Base-by-base conservation (phyloP, 2,888 invertebrate genomes). In the Ormyrus thymus region DNA sequence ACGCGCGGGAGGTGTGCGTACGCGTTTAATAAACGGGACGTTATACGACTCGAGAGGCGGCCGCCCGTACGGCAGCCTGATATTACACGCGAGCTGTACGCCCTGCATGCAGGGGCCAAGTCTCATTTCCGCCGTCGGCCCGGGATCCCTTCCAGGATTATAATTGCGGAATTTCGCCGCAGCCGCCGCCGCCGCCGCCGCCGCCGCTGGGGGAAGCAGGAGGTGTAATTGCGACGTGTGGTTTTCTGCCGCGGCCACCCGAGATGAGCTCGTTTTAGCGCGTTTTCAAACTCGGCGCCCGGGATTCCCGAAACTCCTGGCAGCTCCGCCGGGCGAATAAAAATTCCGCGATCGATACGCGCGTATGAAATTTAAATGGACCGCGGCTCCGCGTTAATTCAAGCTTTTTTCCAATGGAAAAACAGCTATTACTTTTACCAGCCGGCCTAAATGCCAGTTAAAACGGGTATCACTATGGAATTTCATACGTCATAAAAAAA, bases 21-120 rank as follows among this genome's bases (percentile, higher is more conserved):
- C 43, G 61, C 64, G 43, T 72, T 68, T 78, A 78, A 77, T 72
- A 78, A 72, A 76, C 71, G 48, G 29, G 6, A 50, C 61, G 65
- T 53, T 61, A 29, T 29, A 62, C 62, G 71, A 13, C 46, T 7
- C 29, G 29, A 29, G 29, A 29, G 29, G 3, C 3, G 29, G 58
- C 29, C 7, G 15, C 56, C 10, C 8, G 2, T 29, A 29, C 29
- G 29, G 29, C 29, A 29, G 29, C 29, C 29, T 29, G 29, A 29
- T 29, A 29, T 29, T 29, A 29, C 29, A 29, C 29, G 7, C 46
- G 62, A 8, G 11, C 15, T 61, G 45, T 62, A 48, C 29, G 58
- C 58, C 7, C 13, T 29, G 61, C 10, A 11, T 11, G 45, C 10
- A 51, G 15, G 43, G 53, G 62, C 72, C 53, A 53, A 74, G 58